Percentiles rank a stretch among this genome's conserved stretches.
Conservation (phyloP, 2,888 invertebrate genomes). For the Amiota mariae region DNA sequence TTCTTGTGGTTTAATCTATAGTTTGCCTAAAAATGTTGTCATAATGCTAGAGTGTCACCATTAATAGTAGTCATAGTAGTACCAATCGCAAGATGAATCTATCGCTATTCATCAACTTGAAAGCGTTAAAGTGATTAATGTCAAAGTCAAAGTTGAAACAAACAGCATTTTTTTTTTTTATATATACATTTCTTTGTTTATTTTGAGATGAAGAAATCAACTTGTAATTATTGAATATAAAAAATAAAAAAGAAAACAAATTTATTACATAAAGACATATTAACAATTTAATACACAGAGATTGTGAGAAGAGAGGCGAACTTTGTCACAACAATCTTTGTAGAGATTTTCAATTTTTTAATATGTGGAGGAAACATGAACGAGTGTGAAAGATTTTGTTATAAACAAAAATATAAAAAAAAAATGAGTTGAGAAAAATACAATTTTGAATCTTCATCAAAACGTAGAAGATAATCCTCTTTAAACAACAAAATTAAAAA, state of each 20-base stretch:
- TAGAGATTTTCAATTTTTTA: too few relatives aligned
- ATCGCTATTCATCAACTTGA: constrained; percentile 12
- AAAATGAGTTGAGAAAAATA: neutral
- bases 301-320: too few relatives aligned
- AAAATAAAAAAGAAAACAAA: neutral
- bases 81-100: neutral
- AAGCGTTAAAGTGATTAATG: constrained; percentile 54
- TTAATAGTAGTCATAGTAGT: neutral
- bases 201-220: neutral
- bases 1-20: neutral
- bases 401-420: constrained; percentile 16
- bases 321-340: too few relatives aligned
- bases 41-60: neutral
- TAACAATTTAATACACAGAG: too few relatives aligned
- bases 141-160: constrained; percentile 52
- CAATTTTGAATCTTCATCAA: too few relatives aligned
- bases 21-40: neutral
- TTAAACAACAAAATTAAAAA: neutral
- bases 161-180: constrained; percentile 6
- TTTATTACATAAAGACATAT: constrained; percentile 16
- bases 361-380: too few relatives aligned
- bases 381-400: neutral
- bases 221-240: neutral
- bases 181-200: constrained; percentile 9
- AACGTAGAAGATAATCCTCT: too few relatives aligned